Evolutionary conservation across 2,113 vertebrate species (phyloP), one percentile per base, ranked within the genome.

Genomic region (Nothocercus julius): DNA sequence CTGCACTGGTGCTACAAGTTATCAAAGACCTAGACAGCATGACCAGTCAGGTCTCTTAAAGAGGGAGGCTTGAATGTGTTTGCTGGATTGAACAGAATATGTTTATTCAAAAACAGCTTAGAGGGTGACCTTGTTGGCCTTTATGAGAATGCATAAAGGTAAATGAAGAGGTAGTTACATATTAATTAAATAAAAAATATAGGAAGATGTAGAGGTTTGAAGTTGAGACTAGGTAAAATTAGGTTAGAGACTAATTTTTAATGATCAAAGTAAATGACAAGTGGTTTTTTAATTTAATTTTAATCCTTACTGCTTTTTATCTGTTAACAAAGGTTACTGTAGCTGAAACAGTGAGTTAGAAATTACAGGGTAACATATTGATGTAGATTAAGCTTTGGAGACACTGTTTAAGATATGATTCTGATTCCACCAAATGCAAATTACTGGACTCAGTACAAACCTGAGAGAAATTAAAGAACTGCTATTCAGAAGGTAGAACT

Each of bases 351-450:
- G 0, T 61, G 70, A 87, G 11, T 82, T 92, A 1, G 72, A 82
- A 77, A 80, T 85, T 51, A 34, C 18, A 42, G 13, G 6, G 47
- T 38, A 49, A 68, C 56, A 63, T 5, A 56, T 20, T 54, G 64
- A 11, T 70, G 6, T 80, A 54, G 16, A 28, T 42, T 32, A 62
- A 80, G 38, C 11, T 93, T 94, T 81, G 54, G 34, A 36, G 53
- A 51, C n/a, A 28, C 9, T 77, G n/a, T 24, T 3, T 16, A 30
- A 78, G 8, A 40, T 49, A 36, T n/a, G n/a, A n/a, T n/a, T n/a
- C n/a, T 0, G 0, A 25, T 56, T 56, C 53, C 27, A 30, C 53
- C 28, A 56, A 56, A 56, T 79, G 44, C 3, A 32, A 40, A 11
- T 58, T 49, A 10, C 19, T 19, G 54, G 40, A 9, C 10, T 75